A percentile compares a stretch with the other conserved stretches of the same genome.
Evolutionary conservation across 2,888 invertebrate species (phyloP).

Genomic region (Chaetoderma sp.): DNA sequence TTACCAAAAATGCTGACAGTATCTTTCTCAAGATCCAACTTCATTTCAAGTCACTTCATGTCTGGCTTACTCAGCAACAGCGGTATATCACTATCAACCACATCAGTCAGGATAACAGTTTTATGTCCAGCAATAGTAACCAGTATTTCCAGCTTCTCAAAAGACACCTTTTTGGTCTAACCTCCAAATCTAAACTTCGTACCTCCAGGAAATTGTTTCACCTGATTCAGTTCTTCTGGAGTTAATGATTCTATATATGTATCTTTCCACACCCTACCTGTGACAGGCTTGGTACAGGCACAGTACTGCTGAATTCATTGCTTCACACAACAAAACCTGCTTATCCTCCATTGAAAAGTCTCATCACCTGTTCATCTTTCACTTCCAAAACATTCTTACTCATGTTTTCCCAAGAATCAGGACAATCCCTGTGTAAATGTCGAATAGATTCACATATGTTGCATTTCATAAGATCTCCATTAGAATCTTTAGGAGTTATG

Average conservation of each 20-base stretch:
- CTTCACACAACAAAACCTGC: conserved; percentile 22
- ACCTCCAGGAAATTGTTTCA: conserved; percentile 12
- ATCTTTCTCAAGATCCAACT: conserved; percentile 36
- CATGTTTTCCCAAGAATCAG: conserved; percentile 30
- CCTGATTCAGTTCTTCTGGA: conserved; percentile 4
- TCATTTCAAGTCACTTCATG: conserved; percentile 29
- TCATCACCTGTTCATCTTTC: conserved; percentile 24
- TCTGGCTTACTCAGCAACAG: conserved; percentile 26
- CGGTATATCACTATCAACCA: conserved; percentile 29
- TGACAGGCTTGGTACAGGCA: conserved; percentile 31
- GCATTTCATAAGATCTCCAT: not conserved
- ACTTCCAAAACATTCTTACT: not conserved
- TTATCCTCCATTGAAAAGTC: conserved; percentile 20
- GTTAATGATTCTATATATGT: conserved; percentile 24
- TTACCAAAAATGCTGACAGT: conserved; percentile 32
- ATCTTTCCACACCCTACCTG: conserved; percentile 29
- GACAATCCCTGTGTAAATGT: conserved; percentile 28
- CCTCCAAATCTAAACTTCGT: conserved; percentile 30
- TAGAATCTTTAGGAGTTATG: not conserved
- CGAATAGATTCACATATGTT: conserved; percentile 26
- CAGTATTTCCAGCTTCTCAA: conserved; percentile 22
- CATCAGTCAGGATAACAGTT: conserved; percentile 30
- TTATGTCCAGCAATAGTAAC: conserved; percentile 22
- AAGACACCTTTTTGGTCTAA: conserved; percentile 24
- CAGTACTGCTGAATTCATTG: conserved; percentile 30